Base-by-base conservation (phyloP, 2,113 vertebrate species). In the Theristicus caerulescens region DNA sequence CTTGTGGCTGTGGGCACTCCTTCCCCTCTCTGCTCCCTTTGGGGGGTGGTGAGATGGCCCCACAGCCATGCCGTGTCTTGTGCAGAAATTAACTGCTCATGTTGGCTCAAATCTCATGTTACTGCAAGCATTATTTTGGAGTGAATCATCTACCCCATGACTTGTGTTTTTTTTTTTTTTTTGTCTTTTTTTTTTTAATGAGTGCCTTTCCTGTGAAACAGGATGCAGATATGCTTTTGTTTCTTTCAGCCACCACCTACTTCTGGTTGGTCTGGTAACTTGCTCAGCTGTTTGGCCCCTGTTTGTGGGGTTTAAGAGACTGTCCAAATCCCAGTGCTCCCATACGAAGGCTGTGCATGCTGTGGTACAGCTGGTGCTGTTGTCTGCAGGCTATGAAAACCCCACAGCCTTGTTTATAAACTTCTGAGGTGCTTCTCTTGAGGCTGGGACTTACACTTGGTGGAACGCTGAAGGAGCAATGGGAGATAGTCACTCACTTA, bases 261-360 rank as follows among this genome's bases (percentile, higher is more conserved):
- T 91, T 96, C 90, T 94, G 62, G 62, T 93, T 32, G 36, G 36
- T 70, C 78, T 93, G 59, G 73, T 85, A 94, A 87, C 40, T 89
- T 16, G 4, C 73, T 82, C 25, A 82, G 44, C 7, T 91, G 1
- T 61, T 87, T 88, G 81, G 49, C 18, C 13, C 11, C 32, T 18
- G 4, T 38, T 57, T 61, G 22, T 57, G 69, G 54, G 31, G 25
- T 65, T 46, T 47, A 38, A 47, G 46, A 11, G 26, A 8, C 11
- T 44, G 13, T 36, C 17, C 7, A 62, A 47, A 74, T 47, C 57
- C 24, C 32, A 38, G 42, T 27, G 49, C 2, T 76, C 49, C 34
- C 7, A 6, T 7, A 7, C 2, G 26, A 51, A 32, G 36, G 13
- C 21, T 44, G 8, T 21, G 17, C 0, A 1, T 4, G 0, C 12